Base-by-base conservation (phyloP, 2,797 vertebrate genomes). In the Rhabdomys pumilio region DNA sequence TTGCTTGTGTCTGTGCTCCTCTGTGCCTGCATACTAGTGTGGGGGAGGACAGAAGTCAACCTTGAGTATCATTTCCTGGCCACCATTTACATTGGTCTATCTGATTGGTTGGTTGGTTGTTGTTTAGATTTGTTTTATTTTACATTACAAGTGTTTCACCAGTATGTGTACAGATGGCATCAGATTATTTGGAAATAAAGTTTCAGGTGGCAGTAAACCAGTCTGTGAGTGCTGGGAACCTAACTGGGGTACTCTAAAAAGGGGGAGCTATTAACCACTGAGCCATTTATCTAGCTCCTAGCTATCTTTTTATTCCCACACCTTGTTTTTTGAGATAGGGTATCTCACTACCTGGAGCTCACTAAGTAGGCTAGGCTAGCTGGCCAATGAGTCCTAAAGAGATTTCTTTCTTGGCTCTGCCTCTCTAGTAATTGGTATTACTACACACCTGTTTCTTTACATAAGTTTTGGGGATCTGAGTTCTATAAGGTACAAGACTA, bases 401-500 rank as follows among this genome's bases (percentile, higher is more conserved):
- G 24, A 5, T 44, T 41, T 38, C 38, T 75, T 72, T 59, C 50
- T 6, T 75, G 26, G 34, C 41, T 76, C 55, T 47, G 26, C 29
- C 55, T 61, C 72, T 44, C 38, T 4, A 76, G 72, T 59, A 50
- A 6, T 19, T 44, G 72, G 55, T 7, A 76, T 34, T 61, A 34
- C 10, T 22, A 3, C 55, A 76, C 22, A 6, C 7, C 20, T 41
- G 14, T 8, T 4, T 6, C 41, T 50, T 73, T 15, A 41, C 0
- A 38, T 13, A 20, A 57, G 10, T 44, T 44, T 26, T 59, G 20
- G 17, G 38, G 38, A 47, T 24, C 38, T 34, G 38, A 47, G 17
- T 34, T 5, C 41, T 84, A 75, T 65, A 90, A 87, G 91, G 90
- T 84, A 22, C 6, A 26, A 89, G 65, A 65, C 76, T 81, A 86